Conservation (phyloP, 2,888 invertebrate species). For the Ischnura elegans region DNA sequence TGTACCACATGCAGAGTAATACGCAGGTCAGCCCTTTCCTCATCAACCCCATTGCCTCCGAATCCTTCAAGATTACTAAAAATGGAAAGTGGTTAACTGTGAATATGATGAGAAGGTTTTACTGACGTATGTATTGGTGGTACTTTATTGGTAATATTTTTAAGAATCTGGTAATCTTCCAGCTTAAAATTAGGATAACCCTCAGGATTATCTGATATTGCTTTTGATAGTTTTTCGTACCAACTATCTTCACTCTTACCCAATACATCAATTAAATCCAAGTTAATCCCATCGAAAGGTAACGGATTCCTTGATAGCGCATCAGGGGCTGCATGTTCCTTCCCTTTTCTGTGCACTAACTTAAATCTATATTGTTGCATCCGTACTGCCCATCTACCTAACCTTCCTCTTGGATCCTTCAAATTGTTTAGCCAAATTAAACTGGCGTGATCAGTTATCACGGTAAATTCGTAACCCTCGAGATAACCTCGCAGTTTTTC, state of each 20-base stretch:
- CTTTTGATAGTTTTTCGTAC: background rate
- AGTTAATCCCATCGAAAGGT: background rate
- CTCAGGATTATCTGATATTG: background rate
- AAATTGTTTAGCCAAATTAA: conserved; percentile 12
- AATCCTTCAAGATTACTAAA: no score
- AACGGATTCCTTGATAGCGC: background rate
- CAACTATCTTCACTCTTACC: background rate
- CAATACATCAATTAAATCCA: background rate
- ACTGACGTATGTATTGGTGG: no score
- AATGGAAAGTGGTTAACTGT: no score
- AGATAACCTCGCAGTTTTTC: background rate
- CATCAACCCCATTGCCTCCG: no score
- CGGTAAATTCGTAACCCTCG: background rate
- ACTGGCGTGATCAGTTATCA: background rate
- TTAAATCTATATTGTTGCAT: conserved; percentile 35
- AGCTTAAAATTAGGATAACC: background rate
- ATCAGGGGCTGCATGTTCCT: conserved; percentile 1
- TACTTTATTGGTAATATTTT: no score
- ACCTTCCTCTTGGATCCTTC: background rate
- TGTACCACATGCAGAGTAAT: no score
- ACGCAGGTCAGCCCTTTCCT: no score
- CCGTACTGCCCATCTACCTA: background rate
- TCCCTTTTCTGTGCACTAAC: background rate
- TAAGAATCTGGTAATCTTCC: background rate
- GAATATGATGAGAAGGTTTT: no score